These are phyloP conservation scores for Regulus satrapa DNA, from an alignment of 2,113 vertebrate species.

Conservation along the genomic window DNA sequence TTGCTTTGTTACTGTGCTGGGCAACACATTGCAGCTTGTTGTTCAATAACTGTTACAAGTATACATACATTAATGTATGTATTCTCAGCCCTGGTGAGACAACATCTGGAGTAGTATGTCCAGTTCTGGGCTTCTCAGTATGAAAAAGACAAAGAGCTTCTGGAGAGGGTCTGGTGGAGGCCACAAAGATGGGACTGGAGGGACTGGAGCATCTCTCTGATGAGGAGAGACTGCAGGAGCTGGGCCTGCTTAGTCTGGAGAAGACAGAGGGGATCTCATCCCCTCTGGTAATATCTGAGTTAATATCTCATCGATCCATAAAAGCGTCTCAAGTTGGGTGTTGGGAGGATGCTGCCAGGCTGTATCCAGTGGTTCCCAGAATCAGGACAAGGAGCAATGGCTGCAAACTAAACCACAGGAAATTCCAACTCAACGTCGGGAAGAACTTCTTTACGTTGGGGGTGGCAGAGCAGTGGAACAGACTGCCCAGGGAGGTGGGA, in stretches of 20 bases:
- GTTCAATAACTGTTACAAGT: neutral
- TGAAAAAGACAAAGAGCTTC: neutral
- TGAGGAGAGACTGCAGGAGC: neutral
- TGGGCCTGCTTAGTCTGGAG: neutral
- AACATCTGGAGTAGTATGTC: neutral
- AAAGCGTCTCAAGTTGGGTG: neutral
- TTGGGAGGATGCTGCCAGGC: neutral
- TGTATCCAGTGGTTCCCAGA: neutral
- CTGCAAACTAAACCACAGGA: neutral
- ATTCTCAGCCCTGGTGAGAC: neutral
- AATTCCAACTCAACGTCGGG: neutral
- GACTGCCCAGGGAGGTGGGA: neutral
- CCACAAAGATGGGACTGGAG: too few species aligned
- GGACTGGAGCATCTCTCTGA: neutral
- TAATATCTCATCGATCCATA: neutral
- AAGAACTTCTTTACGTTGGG: neutral
- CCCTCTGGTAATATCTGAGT: too few species aligned
- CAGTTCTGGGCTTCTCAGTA: neutral
- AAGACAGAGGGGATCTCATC: neutral
- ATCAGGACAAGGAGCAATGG: neutral
- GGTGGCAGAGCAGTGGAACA: neutral
- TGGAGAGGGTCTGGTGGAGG: accelerated
- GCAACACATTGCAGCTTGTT: neutral
- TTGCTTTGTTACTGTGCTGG: neutral
- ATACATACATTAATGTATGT: neutral